Base-by-base conservation (phyloP, 2,797 vertebrate genomes). In the Pterois miles region DNA sequence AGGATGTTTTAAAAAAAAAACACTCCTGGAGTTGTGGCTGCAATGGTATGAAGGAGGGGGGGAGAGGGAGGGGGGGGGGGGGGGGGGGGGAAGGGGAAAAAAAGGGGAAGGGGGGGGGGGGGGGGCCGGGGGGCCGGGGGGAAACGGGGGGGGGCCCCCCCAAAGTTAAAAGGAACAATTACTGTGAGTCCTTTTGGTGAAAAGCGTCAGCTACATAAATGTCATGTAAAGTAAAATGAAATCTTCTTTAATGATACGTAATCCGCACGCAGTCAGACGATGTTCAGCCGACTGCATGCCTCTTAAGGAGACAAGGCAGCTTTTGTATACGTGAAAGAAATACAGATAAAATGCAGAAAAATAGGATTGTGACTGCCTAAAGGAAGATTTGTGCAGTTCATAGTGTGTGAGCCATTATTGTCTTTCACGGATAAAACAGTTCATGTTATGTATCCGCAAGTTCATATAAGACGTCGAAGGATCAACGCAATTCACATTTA, bases 1-100 rank as follows among this genome's bases (percentile, higher is more conserved):
- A 34, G 60, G 70, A 80, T 54, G 65, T 79, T 46, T n/a, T n/a
- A n/a, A n/a, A n/a, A n/a, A 46, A 70, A 50, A 70, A 65, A 79
- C 22, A 18, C 33, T 67, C 33, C 9, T 65, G 14, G n/a, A 60
- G 54, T 38, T 40, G 20, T 23, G 23, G 20, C 27, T 25, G 52
- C 22, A 36, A 33, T 27, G 13, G 18, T 38, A 50, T 27, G 65
- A n/a, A n/a, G n/a, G n/a, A n/a, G n/a, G n/a, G n/a, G n/a, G n/a
- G n/a, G n/a, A n/a, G n/a, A n/a, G n/a, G n/a, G n/a, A n/a, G n/a
- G n/a, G n/a, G n/a, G n/a, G n/a, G n/a, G n/a, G n/a, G n/a, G n/a
- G n/a, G n/a, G n/a, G n/a, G n/a, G n/a, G n/a, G n/a, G n/a, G n/a
- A n/a, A n/a, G n/a, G n/a, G n/a, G n/a, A n/a, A n/a, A n/a, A n/a